phyloP scores from a whole-genome alignment of 2,888 invertebrate species.

The Drosophila prostipennis region DNA sequence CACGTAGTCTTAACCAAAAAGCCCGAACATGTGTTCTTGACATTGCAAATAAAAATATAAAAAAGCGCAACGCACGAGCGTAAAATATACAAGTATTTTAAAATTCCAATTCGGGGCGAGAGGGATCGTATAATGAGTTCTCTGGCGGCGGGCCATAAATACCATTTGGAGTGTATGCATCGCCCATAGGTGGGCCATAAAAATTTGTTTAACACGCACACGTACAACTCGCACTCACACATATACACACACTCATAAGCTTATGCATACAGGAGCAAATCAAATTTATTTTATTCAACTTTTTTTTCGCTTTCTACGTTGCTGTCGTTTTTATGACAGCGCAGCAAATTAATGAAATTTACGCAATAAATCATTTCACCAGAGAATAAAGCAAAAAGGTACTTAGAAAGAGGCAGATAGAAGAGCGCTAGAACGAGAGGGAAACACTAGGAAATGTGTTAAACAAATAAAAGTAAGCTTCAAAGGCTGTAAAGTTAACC shows the following conservation, averaged over 20 bases:
- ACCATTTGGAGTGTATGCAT: slow-evolving; percentile 46
- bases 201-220: slow-evolving; percentile 68
- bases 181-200: slow-evolving; percentile 69
- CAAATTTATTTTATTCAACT: slow-evolving; percentile 69
- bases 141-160: slow-evolving; percentile 59
- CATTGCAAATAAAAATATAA: slow-evolving; percentile 49
- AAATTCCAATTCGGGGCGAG: slow-evolving; percentile 58
- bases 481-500: slow-evolving; percentile 27
- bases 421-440: not conserved
- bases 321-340: slow-evolving; percentile 68
- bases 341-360: slow-evolving; percentile 73
- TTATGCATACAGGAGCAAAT: slow-evolving; percentile 59
- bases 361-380: slow-evolving; percentile 66
- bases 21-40: slow-evolving; percentile 63
- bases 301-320: slow-evolving; percentile 26
- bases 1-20: slow-evolving; percentile 56
- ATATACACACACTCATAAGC: slow-evolving; percentile 11
- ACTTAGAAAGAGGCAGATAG: not conserved
- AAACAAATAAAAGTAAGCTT: slow-evolving; percentile 36
- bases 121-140: slow-evolving; percentile 68
- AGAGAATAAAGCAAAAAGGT: slow-evolving; percentile 17
- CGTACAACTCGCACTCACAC: slow-evolving; percentile 21
- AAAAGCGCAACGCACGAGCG: slow-evolving; percentile 22
- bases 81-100: slow-evolving; percentile 52
- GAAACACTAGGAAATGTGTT: slow-evolving; percentile 43